Conservation (phyloP, 1,140 invertebrate species). For the Proales similis region DNA sequence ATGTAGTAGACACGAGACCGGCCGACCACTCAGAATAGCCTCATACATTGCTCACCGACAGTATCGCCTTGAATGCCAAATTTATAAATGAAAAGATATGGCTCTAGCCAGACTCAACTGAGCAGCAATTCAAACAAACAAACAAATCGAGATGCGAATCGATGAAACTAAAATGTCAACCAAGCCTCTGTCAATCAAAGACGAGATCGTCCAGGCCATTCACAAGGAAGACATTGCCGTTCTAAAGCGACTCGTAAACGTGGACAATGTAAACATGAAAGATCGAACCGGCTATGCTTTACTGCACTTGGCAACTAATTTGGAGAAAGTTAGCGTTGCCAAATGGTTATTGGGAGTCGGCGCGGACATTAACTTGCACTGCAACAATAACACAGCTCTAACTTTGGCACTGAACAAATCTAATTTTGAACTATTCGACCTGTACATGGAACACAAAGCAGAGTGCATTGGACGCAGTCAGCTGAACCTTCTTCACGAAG, state of each 20-base stretch:
- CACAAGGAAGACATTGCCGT: conserved; percentile 1
- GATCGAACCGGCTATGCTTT: conserved; percentile 29
- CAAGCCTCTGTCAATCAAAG: too few relatives aligned
- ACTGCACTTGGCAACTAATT: conserved; percentile 18
- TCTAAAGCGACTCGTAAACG: not conserved
- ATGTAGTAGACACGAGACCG: too few relatives aligned
- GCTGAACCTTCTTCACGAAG: conserved; percentile 29
- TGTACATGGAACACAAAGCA: conserved; percentile 24
- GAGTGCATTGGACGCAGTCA: conserved; percentile 36
- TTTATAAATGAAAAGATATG: too few relatives aligned
- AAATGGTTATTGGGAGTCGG: conserved; percentile 19
- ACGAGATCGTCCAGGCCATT: conserved; percentile 34
- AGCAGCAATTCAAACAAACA: too few relatives aligned
- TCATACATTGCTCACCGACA: too few relatives aligned
- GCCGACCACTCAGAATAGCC: too few relatives aligned
- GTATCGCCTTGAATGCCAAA: too few relatives aligned
- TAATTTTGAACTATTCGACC: conserved; percentile 16
- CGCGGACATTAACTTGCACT: conserved; percentile 22
- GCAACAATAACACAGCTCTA: conserved; percentile 12
- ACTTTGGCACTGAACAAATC: conserved; percentile 7
- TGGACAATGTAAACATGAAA: conserved; percentile 25
- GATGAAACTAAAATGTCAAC: too few relatives aligned
- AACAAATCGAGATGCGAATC: too few relatives aligned
- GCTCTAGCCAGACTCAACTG: too few relatives aligned
- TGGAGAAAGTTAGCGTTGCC: conserved; percentile 13